A percentile compares a stretch with the other conserved stretches of the same genome.
phyloP scores from a whole-genome alignment of 2,113 vertebrate genomes.

The Crotalus helleri region DNA sequence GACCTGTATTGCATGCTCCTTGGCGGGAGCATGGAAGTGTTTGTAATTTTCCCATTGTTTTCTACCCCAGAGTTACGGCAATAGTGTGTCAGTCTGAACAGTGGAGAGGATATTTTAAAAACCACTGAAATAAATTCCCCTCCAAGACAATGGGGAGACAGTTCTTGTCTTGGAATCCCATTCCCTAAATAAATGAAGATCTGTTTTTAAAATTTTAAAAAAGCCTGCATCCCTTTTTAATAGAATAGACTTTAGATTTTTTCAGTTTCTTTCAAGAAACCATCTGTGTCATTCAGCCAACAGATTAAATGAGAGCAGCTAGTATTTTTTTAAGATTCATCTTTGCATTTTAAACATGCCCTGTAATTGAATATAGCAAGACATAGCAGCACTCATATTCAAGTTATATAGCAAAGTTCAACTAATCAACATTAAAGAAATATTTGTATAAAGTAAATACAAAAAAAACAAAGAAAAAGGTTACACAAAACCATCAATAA shows the following conservation, averaged over 20 bases:
- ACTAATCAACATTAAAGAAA: not conserved
- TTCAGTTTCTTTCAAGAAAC: not conserved
- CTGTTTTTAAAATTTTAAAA: not conserved
- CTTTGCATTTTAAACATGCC: not conserved
- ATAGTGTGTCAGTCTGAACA: not conserved
- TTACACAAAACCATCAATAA: not conserved
- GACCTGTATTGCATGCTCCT: not conserved
- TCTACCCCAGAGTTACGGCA: not conserved
- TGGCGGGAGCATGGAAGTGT: not conserved
- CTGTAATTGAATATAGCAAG: not conserved
- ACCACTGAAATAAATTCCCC: not conserved
- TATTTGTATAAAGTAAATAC: not conserved
- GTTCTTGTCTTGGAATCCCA: not conserved
- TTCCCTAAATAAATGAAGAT: not conserved
- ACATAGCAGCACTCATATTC: not conserved
- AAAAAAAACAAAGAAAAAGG: not conserved
- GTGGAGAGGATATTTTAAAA: not conserved
- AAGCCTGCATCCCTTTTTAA: not conserved
- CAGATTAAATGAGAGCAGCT: not conserved
- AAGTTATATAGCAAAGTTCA: not conserved
- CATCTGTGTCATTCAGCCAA: not conserved
- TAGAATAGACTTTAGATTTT: not conserved
- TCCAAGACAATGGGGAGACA: not conserved
- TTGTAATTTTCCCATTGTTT: not conserved
- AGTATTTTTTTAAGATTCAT: not conserved